Percentiles rank a stretch among this genome's conserved stretches.
These are phyloP conservation scores for Apomyelois bistriatella DNA, from an alignment of 2,888 invertebrate genomes.

Conservation along the genomic window DNA sequence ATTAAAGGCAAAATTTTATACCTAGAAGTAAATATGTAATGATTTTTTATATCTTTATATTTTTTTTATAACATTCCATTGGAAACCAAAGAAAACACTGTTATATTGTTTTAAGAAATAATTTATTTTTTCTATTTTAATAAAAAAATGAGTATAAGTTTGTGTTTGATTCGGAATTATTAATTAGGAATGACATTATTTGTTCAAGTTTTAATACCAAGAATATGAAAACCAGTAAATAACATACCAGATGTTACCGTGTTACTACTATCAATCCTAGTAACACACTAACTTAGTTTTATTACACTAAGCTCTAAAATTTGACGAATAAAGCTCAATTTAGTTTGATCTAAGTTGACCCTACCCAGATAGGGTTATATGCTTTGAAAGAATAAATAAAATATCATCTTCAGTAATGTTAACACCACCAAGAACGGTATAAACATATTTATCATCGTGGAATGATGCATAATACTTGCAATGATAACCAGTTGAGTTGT, in stretches of 20 bases:
- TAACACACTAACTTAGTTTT: no score
- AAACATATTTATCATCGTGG: no score
- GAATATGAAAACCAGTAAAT: not conserved
- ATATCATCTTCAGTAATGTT: no score
- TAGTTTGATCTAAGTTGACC: no score
- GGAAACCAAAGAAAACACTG: constrained; percentile 16
- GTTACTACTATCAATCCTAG: no score
- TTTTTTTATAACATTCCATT: constrained; percentile 8
- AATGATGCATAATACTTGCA: no score
- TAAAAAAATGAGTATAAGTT: constrained; percentile 7
- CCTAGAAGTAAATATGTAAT: not conserved
- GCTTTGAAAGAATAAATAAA: no score
- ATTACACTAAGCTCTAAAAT: no score
- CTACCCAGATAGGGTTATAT: no score
- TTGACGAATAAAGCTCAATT: no score
- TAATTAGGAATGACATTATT: not conserved
- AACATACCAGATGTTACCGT: not conserved
- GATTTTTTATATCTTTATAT: not conserved
- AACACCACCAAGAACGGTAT: no score
- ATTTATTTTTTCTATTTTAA: constrained; percentile 16
- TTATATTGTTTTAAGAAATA: constrained; percentile 18
- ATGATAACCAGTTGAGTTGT: no score
- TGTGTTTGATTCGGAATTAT: not conserved
- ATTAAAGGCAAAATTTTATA: not conserved
- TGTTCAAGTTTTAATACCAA: constrained; percentile 13